phyloP scores from a whole-genome alignment of 2,113 vertebrate species.

The Pteruthius melanotis region DNA sequence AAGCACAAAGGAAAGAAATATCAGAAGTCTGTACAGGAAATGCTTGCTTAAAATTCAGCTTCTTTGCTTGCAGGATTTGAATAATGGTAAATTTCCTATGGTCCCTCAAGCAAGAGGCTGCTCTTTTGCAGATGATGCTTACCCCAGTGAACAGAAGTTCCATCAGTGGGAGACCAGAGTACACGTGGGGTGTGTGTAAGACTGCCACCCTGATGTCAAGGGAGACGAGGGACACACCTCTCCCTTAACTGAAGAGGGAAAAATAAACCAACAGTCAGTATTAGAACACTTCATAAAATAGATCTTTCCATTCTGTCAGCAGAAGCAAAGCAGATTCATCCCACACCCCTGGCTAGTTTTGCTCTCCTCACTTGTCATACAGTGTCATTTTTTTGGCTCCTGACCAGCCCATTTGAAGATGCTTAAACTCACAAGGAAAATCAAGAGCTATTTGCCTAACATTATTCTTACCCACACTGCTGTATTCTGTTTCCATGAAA shows the following conservation, averaged over 20 bases:
- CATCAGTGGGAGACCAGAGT: background rate
- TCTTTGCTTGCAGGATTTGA: background rate
- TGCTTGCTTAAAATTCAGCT: constrained; percentile 11
- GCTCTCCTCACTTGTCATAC: background rate
- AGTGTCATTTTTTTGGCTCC: background rate
- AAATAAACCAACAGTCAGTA: background rate
- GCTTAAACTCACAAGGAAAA: background rate
- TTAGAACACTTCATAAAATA: background rate
- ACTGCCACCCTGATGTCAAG: background rate
- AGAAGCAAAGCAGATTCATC: background rate
- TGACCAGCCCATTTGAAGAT: background rate
- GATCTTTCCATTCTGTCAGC: background rate
- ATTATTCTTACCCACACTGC: background rate
- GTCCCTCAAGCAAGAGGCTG: background rate
- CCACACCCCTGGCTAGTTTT: background rate
- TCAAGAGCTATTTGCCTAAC: background rate
- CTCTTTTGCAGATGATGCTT: rapidly evolving
- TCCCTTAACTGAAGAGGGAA: background rate
- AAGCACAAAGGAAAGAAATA: background rate
- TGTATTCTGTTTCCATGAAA: background rate
- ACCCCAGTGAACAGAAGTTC: background rate
- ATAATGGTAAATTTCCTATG: background rate
- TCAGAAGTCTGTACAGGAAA: constrained; percentile 3
- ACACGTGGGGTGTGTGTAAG: background rate
- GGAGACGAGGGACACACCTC: background rate